phyloP scores from a whole-genome alignment of 2,888 invertebrate genomes.

The Byasa hedistus region DNA sequence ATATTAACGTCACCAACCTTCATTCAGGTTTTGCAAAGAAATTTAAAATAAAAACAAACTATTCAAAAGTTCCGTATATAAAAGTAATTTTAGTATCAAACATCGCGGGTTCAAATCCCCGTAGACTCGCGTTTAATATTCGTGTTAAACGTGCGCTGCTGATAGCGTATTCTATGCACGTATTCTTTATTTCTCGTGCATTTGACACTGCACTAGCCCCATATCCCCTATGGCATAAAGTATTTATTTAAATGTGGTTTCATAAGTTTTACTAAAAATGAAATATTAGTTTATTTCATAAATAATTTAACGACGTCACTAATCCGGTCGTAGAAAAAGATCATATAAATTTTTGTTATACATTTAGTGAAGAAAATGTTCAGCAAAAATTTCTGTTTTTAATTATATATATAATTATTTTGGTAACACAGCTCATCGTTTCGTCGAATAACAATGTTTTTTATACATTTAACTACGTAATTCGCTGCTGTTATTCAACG shows the following conservation, averaged over 20 bases:
- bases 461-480: background rate
- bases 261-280: background rate
- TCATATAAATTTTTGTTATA: no score
- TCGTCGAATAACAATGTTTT: no score
- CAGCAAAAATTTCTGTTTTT: no score
- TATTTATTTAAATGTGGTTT: background rate
- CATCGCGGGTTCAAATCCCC: constrained; percentile 3
- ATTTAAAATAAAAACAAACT: no score
- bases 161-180: constrained; percentile 18
- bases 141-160: constrained; percentile 1
- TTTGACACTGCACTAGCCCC: constrained; percentile 18
- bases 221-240: background rate
- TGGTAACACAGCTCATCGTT: no score
- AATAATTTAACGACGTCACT: no score
- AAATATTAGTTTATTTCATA: no score
- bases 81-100: constrained; percentile 8
- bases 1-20: no score
- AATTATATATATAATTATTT: no score
- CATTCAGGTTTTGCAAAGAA: no score
- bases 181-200: constrained; percentile 14
- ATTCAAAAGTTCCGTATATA: background rate
- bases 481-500: constrained; percentile 16
- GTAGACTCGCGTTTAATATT: constrained; percentile 14
- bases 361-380: no score
- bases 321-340: no score